Conservation (phyloP, 1,140 invertebrate genomes). For the Leucophenga varia region DNA sequence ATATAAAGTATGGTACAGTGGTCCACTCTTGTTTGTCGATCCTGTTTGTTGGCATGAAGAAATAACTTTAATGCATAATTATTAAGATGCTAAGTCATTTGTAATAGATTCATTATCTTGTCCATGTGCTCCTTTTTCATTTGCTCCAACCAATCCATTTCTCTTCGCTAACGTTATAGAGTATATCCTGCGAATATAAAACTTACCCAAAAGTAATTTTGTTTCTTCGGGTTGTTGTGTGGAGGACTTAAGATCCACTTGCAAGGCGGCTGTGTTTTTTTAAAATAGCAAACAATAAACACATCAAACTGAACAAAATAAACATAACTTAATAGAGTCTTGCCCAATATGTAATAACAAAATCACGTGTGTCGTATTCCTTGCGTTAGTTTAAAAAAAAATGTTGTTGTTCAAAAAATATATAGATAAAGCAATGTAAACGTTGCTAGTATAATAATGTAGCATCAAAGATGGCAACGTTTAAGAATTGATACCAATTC, state of each 20-base stretch:
- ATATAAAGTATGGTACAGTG: no score
- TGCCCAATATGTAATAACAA: conserved; percentile 63
- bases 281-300: no score
- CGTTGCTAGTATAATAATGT: no score
- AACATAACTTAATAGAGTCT: conserved; percentile 66
- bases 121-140: conserved; percentile 71
- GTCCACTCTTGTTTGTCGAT: no score
- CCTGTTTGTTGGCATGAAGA: conserved; percentile 89
- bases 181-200: not conserved
- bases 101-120: conserved; percentile 83
- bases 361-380: conserved; percentile 66
- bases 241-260: conserved; percentile 69
- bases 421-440: no score
- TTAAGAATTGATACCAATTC: no score
- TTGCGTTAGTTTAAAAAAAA: conserved; percentile 86
- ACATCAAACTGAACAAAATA: no score
- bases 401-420: no score
- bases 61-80: conserved; percentile 95
- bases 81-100: conserved; percentile 92
- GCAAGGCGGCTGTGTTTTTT: no score
- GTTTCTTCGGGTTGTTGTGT: conserved; percentile 71
- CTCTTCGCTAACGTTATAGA: not conserved
- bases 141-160: conserved; percentile 91
- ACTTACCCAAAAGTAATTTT: conserved; percentile 65
- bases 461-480: no score